phyloP scores from a whole-genome alignment of 2,888 invertebrate genomes.

The Saturnia japonica region DNA sequence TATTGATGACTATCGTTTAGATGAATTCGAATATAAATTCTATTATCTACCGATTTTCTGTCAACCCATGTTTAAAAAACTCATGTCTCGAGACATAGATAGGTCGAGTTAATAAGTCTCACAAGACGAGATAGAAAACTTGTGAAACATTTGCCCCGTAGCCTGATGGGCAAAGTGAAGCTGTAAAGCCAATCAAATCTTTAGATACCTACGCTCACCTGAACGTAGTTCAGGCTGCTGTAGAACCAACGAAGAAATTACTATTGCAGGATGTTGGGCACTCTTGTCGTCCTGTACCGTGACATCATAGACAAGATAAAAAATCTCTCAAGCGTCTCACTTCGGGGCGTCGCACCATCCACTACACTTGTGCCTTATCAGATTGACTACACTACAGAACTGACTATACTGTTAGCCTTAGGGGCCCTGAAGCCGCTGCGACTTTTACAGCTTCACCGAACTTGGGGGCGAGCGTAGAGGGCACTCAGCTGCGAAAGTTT shows the following conservation, averaged over 20 bases:
- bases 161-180: neutral
- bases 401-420: too few species aligned
- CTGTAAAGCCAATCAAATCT: neutral
- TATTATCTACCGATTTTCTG: neutral
- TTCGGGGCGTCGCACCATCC: neutral
- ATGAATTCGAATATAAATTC: neutral
- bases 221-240: neutral
- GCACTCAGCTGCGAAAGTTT: too few species aligned
- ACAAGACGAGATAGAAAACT: neutral
- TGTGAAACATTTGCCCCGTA: too few species aligned
- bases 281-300: neutral
- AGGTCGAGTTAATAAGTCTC: neutral
- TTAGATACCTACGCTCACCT: neutral
- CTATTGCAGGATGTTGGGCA: neutral
- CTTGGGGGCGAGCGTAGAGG: too few species aligned
- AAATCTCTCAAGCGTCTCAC: neutral
- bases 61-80: too few species aligned
- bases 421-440: too few species aligned
- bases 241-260: neutral
- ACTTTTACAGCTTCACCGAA: too few species aligned
- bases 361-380: neutral
- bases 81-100: neutral
- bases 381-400: too few species aligned
- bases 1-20: too few species aligned
- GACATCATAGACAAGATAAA: neutral